phyloP scores from a whole-genome alignment of 2,888 invertebrate species.

The Oegoconia quadripuncta region DNA sequence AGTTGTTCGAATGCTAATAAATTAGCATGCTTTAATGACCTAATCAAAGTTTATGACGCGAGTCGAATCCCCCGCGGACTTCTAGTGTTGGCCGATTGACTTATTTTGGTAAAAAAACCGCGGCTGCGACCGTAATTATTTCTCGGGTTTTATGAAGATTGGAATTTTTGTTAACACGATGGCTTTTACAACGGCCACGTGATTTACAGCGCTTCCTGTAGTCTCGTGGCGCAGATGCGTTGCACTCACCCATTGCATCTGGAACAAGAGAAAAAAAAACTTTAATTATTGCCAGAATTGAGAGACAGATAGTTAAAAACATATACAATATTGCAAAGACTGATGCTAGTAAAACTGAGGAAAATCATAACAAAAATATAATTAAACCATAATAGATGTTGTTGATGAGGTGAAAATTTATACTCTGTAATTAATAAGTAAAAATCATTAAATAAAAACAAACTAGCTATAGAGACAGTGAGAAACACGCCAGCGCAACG shows the following conservation, averaged over 20 bases:
- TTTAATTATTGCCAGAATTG: background rate
- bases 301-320: too few relatives aligned
- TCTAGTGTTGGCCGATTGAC: conserved; percentile 76
- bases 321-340: too few relatives aligned
- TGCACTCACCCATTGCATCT: conserved; percentile 89
- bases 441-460: too few relatives aligned
- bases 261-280: conserved; percentile 79
- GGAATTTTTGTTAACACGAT: conserved; percentile 69
- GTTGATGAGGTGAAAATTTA: too few relatives aligned
- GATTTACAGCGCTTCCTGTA: conserved; percentile 66
- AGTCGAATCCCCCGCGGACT: conserved; percentile 71
- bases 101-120: conserved; percentile 62
- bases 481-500: too few relatives aligned
- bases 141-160: conserved; percentile 76
- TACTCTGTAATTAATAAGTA: too few relatives aligned
- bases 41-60: conserved; percentile 79
- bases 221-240: conserved; percentile 28
- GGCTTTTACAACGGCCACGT: conserved; percentile 47
- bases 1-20: conserved; percentile 70
- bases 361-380: too few relatives aligned
- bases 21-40: conserved; percentile 77
- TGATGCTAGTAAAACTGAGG: too few relatives aligned
- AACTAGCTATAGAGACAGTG: too few relatives aligned
- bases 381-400: too few relatives aligned
- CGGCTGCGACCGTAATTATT: conserved; percentile 62